Conservation (phyloP, 64 coral and sea anemone species). For the Stichodactyla mertensii region DNA sequence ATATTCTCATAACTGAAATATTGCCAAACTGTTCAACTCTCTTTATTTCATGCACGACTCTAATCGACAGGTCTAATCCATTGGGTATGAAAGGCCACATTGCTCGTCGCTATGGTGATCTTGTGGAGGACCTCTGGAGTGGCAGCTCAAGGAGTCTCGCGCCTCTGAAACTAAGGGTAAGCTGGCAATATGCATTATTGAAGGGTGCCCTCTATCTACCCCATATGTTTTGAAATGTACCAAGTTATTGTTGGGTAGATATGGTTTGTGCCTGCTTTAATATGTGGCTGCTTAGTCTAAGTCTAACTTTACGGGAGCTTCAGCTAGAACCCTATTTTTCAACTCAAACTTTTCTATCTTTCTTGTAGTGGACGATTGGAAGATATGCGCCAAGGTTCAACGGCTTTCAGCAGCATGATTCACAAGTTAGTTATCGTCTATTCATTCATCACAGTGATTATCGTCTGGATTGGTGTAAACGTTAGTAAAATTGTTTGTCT, state of each 20-base stretch:
- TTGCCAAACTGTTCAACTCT: too few species aligned
- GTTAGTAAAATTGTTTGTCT: too few species aligned
- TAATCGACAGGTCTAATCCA: conserved; percentile 60
- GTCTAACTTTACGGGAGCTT: too few species aligned
- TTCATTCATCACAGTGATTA: too few species aligned
- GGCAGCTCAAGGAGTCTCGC: conserved; percentile 89
- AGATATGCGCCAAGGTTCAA: conserved; percentile 98
- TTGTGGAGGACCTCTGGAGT: conserved; percentile 91
- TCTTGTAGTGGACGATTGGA: conserved; percentile 93
- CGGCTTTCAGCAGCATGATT: conserved; percentile 99
- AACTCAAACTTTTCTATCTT: not conserved
- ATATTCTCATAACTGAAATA: too few species aligned
- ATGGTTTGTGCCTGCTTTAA: too few species aligned
- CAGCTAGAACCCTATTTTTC: not conserved
- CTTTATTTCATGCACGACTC: too few species aligned
- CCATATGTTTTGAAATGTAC: too few species aligned
- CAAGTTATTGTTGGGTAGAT: too few species aligned
- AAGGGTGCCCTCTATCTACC: not conserved
- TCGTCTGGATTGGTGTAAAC: not conserved
- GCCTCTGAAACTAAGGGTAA: conserved; percentile 82
- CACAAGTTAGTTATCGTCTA: conserved; percentile 45
- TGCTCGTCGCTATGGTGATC: conserved; percentile 89
- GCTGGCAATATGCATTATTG: not conserved
- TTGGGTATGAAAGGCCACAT: conserved; percentile 86
- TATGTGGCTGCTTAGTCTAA: not conserved